phyloP scores from a whole-genome alignment of 30 jellyfish, hydroid and myxozoan species.

The Cassiopea xamachana region DNA sequence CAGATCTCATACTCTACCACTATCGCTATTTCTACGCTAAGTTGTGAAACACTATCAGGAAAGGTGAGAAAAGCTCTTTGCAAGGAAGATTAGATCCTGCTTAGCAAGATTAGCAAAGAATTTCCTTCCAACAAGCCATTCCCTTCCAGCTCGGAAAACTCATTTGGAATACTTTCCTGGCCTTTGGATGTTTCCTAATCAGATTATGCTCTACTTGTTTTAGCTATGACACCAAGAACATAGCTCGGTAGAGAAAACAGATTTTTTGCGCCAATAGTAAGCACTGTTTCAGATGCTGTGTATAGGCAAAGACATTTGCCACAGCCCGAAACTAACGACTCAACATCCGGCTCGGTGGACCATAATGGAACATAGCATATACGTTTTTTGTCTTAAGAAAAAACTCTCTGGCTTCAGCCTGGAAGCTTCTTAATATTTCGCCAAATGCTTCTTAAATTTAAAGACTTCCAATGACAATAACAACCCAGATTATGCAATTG shows the following conservation, averaged over 20 bases:
- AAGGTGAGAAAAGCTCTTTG: background rate
- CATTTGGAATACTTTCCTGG: background rate
- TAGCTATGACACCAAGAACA: background rate
- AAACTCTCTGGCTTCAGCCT: too few species aligned
- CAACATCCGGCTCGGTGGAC: slow-evolving; percentile 3
- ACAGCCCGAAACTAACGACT: background rate
- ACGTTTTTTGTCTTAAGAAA: background rate
- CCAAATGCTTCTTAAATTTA: too few species aligned
- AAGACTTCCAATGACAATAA: too few species aligned
- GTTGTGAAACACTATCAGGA: background rate
- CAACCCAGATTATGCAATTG: too few species aligned
- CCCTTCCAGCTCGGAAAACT: background rate
- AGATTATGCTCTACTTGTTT: background rate
- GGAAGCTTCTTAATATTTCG: too few species aligned
- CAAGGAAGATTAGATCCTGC: background rate
- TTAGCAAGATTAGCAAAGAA: background rate
- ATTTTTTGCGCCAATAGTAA: too few species aligned
- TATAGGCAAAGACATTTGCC: background rate
- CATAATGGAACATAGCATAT: background rate
- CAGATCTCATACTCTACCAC: background rate
- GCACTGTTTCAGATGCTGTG: too few species aligned
- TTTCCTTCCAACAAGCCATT: background rate
- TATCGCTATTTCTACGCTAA: background rate
- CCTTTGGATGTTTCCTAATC: background rate
- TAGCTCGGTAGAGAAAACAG: background rate